Evolutionary conservation across 2,888 invertebrate species (phyloP), one percentile per base, ranked within the genome.

Genomic region (Pocota personata): DNA sequence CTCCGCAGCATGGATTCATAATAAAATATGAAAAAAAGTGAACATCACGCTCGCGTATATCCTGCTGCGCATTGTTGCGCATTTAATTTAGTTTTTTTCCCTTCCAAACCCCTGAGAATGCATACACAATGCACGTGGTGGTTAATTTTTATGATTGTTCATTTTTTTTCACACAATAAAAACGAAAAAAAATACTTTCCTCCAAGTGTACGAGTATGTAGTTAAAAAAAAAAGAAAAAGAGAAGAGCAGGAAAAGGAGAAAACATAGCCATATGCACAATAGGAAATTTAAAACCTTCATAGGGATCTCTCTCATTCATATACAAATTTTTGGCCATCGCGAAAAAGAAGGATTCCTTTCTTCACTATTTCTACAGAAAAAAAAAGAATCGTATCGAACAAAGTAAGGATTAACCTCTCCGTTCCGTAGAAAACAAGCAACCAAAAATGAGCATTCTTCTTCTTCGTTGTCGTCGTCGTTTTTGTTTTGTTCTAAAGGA

Each of bases 221-320:
- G 24, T 24, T 24, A 2, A 24, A 24, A 24, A 67, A 30, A 60
- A 19, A 35, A 50, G 30, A 24, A 67, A 30, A 60, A 19, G 43
- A 50, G 30, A 30, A 16, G 8, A 50, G 30, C 19, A 46, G n/a
- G 50, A 57, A 30, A 66, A 69, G 30, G 1, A 62, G 6, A 43
- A 24, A 40, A 64, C 24, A 50, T 21, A 66, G 30, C 12, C 19
- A 48, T 50, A n/a, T 14, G 40, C 1, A 82, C 76, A 86, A 86
- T 77, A 86, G 86, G 86, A 86, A 86, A 86, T 77, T 72, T 69
- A 86, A 86, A 86, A 86, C 86, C 86, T 76, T 86, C 72, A 52
- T 35, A 46, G 62, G n/a, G 67, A 52, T 55, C 52, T 55, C 37
- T 57, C 57, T 72, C 64, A 80, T 84, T 84, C 80, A 86, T 71